phyloP scores from a whole-genome alignment of 2,113 vertebrate species.

The Sceloporus tristichus region DNA sequence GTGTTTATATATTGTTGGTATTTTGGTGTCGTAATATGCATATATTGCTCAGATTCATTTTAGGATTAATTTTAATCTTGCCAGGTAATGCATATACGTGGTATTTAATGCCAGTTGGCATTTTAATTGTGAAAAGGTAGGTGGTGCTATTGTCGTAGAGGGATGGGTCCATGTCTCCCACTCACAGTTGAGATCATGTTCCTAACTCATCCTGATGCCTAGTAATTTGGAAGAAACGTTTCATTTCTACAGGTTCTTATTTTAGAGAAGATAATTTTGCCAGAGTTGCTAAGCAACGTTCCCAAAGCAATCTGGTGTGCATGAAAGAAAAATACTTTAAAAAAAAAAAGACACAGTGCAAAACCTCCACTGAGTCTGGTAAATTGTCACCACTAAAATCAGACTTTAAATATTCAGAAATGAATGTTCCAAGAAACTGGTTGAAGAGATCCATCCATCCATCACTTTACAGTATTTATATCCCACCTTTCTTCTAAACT shows the following conservation, averaged over 20 bases:
- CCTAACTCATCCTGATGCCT: not conserved
- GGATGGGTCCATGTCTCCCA: too few relatives aligned
- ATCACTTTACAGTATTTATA: too few relatives aligned
- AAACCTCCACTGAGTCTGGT: not conserved
- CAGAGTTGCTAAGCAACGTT: conserved; percentile 2
- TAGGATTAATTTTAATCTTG: not conserved
- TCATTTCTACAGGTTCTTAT: conserved; percentile 1
- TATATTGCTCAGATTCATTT: not conserved
- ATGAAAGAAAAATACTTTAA: not conserved
- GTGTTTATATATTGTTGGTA: not conserved
- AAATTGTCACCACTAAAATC: not conserved
- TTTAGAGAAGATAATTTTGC: conserved; percentile 24
- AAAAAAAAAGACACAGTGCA: not conserved
- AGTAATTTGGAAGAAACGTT: not conserved
- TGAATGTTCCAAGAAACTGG: not conserved
- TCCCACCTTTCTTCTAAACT: too few relatives aligned
- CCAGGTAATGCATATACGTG: too few relatives aligned
- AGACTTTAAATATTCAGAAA: not conserved
- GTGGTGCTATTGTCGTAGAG: not conserved
- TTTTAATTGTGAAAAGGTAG: not conserved
- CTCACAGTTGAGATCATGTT: not conserved
- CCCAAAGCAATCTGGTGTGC: not conserved
- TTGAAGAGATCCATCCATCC: not conserved
- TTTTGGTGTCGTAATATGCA: not conserved
- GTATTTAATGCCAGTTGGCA: not conserved